Evolutionary conservation across 1,140 invertebrate species (phyloP).

Genomic region (Drusus annulatus): DNA sequence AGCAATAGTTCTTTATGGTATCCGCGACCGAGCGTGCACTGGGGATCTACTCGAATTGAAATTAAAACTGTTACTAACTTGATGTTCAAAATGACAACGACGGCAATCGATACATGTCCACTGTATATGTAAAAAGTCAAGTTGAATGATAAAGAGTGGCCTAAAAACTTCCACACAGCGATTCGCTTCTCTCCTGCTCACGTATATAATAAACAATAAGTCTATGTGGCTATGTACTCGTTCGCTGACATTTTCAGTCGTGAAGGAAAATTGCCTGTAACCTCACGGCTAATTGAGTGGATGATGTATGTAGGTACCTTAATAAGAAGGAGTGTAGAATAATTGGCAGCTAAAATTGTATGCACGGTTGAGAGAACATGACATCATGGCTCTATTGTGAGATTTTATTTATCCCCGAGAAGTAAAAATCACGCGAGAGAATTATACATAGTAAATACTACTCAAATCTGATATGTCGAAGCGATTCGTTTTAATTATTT

Average conservation of each 20-base stretch:
- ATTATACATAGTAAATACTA: background rate
- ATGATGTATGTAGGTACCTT: slow-evolving; percentile 34
- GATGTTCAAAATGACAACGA: too few relatives aligned
- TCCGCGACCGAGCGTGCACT: background rate
- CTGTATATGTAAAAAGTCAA: too few relatives aligned
- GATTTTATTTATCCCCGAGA: slow-evolving; percentile 41
- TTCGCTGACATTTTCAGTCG: background rate
- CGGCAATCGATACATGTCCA: too few relatives aligned
- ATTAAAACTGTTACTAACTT: too few relatives aligned
- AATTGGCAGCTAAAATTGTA: slow-evolving; percentile 46
- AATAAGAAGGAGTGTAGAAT: slow-evolving; percentile 50
- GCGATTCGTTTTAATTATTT: too few relatives aligned
- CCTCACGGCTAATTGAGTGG: slow-evolving; percentile 36
- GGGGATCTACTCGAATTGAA: background rate
- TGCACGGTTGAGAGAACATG: slow-evolving; percentile 53
- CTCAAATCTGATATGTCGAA: too few relatives aligned
- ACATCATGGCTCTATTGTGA: slow-evolving; percentile 49
- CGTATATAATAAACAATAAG: too few relatives aligned
- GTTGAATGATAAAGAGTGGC: too few relatives aligned
- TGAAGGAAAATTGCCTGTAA: slow-evolving; percentile 15
- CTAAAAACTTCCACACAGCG: too few relatives aligned
- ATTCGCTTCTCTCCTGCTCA: too few relatives aligned
- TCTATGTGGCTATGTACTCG: too few relatives aligned
- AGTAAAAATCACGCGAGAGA: slow-evolving; percentile 38
- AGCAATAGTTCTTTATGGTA: too few relatives aligned